phyloP scores from a whole-genome alignment of 2,888 invertebrate species.

The Ennomos erosarius region DNA sequence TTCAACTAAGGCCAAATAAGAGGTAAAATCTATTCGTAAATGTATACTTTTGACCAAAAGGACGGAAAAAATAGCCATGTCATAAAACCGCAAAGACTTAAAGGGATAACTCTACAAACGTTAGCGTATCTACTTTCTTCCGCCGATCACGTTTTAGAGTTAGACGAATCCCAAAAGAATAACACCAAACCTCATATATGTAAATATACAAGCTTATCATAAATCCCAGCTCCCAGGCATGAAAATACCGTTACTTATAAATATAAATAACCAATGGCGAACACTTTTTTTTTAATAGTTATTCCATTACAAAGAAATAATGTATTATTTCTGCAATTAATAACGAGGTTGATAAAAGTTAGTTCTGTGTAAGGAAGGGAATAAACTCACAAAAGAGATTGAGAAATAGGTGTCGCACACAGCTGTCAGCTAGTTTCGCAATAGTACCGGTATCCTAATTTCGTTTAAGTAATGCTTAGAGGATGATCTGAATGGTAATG shows the following conservation, averaged over 20 bases:
- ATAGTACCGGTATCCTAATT: conserved; percentile 56
- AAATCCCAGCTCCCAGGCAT: conserved; percentile 10
- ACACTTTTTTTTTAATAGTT: too few relatives aligned
- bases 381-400: conserved; percentile 12
- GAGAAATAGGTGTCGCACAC: conserved; percentile 19
- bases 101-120: conserved; percentile 37
- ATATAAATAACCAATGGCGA: not conserved
- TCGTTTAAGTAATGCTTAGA: conserved; percentile 49
- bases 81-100: conserved; percentile 49
- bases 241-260: not conserved
- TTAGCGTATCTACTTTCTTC: conserved; percentile 47
- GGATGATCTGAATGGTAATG: conserved; percentile 71
- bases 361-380: too few relatives aligned
- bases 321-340: not conserved
- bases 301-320: not conserved
- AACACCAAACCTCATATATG: conserved; percentile 32
- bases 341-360: too few relatives aligned
- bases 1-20: not conserved
- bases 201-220: conserved; percentile 42
- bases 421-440: conserved; percentile 45
- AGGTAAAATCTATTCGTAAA: conserved; percentile 7
- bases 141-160: conserved; percentile 43
- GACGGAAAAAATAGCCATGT: not conserved
- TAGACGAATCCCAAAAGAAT: conserved; percentile 33
- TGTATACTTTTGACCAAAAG: not conserved